Base-by-base conservation (phyloP, 2,888 invertebrate genomes). In the Cetonia aurata region DNA sequence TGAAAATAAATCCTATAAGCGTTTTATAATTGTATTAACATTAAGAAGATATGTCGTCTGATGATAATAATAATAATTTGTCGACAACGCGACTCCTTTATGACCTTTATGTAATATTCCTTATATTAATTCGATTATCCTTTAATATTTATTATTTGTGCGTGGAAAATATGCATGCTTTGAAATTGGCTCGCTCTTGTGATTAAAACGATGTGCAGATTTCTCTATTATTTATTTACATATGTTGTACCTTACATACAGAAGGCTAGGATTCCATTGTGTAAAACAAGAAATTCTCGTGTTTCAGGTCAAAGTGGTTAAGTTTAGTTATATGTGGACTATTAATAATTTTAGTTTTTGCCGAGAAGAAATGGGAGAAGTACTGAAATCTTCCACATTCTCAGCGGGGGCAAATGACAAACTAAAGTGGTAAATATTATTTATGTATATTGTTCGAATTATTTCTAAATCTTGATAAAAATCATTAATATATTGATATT, bases 311-410 rank as follows among this genome's bases (percentile, higher is more conserved):
- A 99, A 99, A 92, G 99, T 99, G 87, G 97, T 99, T 80, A 99
- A 99, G 89, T 99, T 99, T 91, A 98, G 98, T 88, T 99, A 99
- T 88, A 99, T 99, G 96, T 99, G 99, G 99, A 99, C 99, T 85
- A 99, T 99, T 89, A 99, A 99, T 89, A 99, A 99, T 91, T 99
- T 99, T 89, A 98, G 98, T 89, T 99, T 99, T 89, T 99, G 99
- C 89, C 94, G 99, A 80, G 99, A 99, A 88, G 99, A 99, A 88
- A 99, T 99, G 99, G 99, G 99, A 80, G 99, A 99, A 89, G 99
- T 99, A 80, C 90, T 99, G 84, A 99, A 99, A 89, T 98, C 98
- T 85, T 99, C 99, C 82, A 98, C 99, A 80, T 99, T 99, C 88
- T 99, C 98, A 78, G 99, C 99, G 77, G 98, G 99, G 86, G 96